Evolutionary conservation across 2,797 vertebrate genomes (phyloP), one percentile per base, ranked within the genome.

Genomic region (Columba guinea): DNA sequence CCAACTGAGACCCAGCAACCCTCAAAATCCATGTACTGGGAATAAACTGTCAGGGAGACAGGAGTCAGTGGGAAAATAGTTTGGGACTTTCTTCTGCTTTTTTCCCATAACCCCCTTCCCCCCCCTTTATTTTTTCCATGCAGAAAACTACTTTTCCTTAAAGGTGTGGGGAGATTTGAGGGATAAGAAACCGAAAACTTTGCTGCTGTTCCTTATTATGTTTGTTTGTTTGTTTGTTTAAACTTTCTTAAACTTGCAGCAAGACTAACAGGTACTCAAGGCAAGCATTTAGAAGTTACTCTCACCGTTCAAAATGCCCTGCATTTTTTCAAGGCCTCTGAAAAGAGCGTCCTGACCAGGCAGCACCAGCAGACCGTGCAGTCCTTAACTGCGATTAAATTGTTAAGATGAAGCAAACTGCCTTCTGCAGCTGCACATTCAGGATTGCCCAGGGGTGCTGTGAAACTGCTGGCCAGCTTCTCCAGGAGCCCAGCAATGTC

Each of bases 261-360:
- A 3, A 70, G 68, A 35, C 1, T 0, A 62, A 58, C 48, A 60
- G 13, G 64, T 37, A 23, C 53, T 70, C 35, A 35, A 62, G 51
- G 26, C 34, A 56, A 41, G 46, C 11, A 19, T 65, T 58, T 69
- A 53, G 17, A 35, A 73, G 34, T n/a, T 65, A 28, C 10, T 9
- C 5, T 12, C 18, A 11, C 46, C 5, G 11, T 30, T 90, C 37
- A 80, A 60, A 78, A 35, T 0, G 3, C 32, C 12, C 16, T 22
- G 34, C 60, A 49, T 51, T 79, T 83, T 93, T 65, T 18, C 63
- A 23, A 69, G 34, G 35, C 49, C 39, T 44, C 60, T 68, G 52
- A 68, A 71, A 87, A 22, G 85, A 64, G 26, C 41, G 55, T 17
- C 39, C 53, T 87, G 94, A 80, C 84, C 89, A 51, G 58, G 41